Percentiles rank a stretch among this genome's conserved stretches.
Conservation (phyloP, 2,888 invertebrate species). For the Calameuta idolon region DNA sequence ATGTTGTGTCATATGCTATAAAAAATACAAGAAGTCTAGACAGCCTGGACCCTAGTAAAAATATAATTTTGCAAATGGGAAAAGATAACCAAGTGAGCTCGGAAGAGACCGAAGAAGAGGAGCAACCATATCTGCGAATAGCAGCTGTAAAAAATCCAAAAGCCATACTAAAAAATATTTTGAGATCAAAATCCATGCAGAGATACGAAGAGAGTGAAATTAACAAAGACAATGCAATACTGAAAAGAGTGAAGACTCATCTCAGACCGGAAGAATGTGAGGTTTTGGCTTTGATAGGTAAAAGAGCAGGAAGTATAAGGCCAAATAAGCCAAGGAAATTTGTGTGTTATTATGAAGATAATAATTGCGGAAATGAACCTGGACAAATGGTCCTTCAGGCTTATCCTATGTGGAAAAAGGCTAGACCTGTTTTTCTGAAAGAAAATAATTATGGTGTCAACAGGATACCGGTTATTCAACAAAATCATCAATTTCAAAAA, state of each 20-base stretch:
- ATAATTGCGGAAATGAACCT: constrained; percentile 17
- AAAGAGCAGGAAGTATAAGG: neutral
- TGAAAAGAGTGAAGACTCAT: constrained; percentile 13
- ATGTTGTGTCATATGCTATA: neutral
- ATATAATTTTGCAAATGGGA: neutral
- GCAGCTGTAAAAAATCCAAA: constrained; percentile 17
- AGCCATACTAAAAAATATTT: constrained; percentile 19
- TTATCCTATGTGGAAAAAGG: constrained; percentile 10
- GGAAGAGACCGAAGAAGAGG: neutral
- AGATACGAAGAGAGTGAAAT: constrained; percentile 6
- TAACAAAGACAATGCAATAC: constrained; percentile 1
- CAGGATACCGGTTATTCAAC: neutral
- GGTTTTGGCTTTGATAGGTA: constrained; percentile 16
- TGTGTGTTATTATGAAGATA: constrained; percentile 44
- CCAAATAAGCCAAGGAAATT: constrained; percentile 31
- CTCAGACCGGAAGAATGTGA: constrained; percentile 13
- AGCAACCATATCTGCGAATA: constrained; percentile 13
- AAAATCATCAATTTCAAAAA: neutral
- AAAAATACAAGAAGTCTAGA: neutral
- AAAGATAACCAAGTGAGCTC: neutral
- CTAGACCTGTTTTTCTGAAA: neutral
- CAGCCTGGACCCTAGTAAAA: neutral
- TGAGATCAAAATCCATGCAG: constrained; percentile 18
- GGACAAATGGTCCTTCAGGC: constrained; percentile 12
- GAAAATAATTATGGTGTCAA: neutral